Evolutionary conservation across 2,113 vertebrate species (phyloP), one percentile per base, ranked within the genome.

Genomic region (Grallaria varia): DNA sequence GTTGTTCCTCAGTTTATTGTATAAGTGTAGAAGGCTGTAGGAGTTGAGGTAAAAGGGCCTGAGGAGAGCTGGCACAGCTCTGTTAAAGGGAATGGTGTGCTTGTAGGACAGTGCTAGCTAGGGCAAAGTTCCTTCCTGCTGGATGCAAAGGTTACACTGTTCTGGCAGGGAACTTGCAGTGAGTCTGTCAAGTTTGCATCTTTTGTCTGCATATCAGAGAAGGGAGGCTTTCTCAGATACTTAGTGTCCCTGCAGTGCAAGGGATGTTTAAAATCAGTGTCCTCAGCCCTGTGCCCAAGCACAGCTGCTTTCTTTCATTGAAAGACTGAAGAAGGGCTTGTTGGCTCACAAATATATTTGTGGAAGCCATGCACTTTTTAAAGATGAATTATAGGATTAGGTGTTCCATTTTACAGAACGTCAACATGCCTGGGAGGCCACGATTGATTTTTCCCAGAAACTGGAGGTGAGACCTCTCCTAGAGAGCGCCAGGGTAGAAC

Each of bases 151-250:
- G 27, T 71, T 83, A 6, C 5, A 0, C 12, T 47, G 62, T 35
- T 66, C 45, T 73, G n/a, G 5, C 40, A 69, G 58, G 40, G 28
- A 68, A 27, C 60, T 66, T 73, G 31, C 45, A 81, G 8, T 22
- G 18, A 22, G 40, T 33, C 44, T 84, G 28, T 60, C 27, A 42
- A 33, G 22, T 77, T 79, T 76, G 25, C 30, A 10, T 35, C 27
- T 59, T 73, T 42, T 75, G 13, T 37, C 24, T 64, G 1, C 2
- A 0, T 30, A 7, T 6, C 0, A 0, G 69, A 60, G 73, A 72
- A 82, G 14, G 24, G 22, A 84, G n/a, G 35, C 40, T 62, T 64
- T 76, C 74, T 68, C 0, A 0, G 14, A 22, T 73, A 7, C 44
- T 67, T 31, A 3, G 55, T 45, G 28, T 18, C 23, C 15, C 12